Percentiles rank a stretch among this genome's conserved stretches.
phyloP scores from a whole-genome alignment of 2,888 invertebrate species.

The Junonia oenone region DNA sequence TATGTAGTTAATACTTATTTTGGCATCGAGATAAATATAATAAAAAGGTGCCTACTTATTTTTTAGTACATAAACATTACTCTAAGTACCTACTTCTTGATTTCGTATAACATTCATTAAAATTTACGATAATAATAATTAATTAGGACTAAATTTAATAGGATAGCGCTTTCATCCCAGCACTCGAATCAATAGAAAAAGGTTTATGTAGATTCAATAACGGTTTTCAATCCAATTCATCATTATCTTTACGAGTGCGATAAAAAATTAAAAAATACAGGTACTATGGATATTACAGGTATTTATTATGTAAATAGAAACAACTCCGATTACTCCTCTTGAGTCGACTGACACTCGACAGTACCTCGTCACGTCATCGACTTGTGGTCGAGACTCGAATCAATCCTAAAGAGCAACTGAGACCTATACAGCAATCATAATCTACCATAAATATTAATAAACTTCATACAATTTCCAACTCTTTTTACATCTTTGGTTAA shows the following conservation, averaged over 20 bases:
- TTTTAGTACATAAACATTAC: background rate
- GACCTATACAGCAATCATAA: slow-evolving; percentile 20
- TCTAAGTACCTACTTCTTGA: background rate
- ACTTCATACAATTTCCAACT: slow-evolving; percentile 58
- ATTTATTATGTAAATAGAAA: background rate
- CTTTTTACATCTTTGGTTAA: slow-evolving; percentile 76
- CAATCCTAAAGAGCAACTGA: background rate
- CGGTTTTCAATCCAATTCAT: background rate
- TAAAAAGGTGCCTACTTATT: background rate
- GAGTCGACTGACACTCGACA: background rate
- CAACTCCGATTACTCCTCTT: background rate
- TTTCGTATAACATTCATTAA: background rate
- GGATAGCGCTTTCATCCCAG: background rate
- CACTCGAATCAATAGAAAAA: background rate
- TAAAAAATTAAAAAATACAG: background rate
- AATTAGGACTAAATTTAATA: background rate
- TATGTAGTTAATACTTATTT: background rate
- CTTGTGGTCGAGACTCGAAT: background rate
- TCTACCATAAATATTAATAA: slow-evolving; percentile 36
- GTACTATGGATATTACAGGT: background rate
- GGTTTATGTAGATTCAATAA: background rate
- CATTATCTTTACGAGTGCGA: background rate
- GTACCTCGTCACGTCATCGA: background rate
- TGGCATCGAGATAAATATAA: background rate
- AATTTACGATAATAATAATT: background rate